Conservation (phyloP, 2,113 vertebrate genomes). For the Callithrix jacchus region DNA sequence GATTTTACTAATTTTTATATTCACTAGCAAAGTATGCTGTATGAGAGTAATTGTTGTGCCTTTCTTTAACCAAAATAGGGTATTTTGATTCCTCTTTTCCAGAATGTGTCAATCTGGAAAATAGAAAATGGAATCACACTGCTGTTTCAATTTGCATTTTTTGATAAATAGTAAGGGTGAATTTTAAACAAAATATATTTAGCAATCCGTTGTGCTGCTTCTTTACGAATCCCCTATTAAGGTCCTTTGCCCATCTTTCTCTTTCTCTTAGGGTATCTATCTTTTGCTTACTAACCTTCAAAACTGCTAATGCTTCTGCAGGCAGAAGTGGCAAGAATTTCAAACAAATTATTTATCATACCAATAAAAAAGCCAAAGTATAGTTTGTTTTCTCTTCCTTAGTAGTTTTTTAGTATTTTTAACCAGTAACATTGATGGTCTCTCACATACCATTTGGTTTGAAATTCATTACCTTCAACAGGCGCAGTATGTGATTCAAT, state of each 20-base stretch:
- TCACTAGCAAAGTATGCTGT: neutral
- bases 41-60: neutral
- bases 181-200: neutral
- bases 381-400: neutral
- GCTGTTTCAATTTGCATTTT: neutral
- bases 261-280: conserved; percentile 24
- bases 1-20: neutral
- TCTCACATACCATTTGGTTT: neutral
- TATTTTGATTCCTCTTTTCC: neutral
- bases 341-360: conserved; percentile 1
- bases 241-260: neutral
- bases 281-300: conserved; percentile 32
- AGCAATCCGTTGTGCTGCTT: neutral
- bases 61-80: neutral
- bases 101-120: neutral
- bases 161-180: neutral
- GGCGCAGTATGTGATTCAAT: neutral
- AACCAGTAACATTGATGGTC: neutral
- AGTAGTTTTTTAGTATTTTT: conserved; percentile 11
- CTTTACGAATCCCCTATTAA: neutral
- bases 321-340: neutral
- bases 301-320: conserved; percentile 18
- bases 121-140: conserved; percentile 25
- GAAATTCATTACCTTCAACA: conserved; percentile 17
- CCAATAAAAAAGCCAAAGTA: conserved; percentile 27